A percentile compares a stretch with the other conserved stretches of the same genome.
These are phyloP conservation scores for Tylochromis polylepis DNA, from an alignment of 2,113 vertebrate genomes.

Conservation along the genomic window DNA sequence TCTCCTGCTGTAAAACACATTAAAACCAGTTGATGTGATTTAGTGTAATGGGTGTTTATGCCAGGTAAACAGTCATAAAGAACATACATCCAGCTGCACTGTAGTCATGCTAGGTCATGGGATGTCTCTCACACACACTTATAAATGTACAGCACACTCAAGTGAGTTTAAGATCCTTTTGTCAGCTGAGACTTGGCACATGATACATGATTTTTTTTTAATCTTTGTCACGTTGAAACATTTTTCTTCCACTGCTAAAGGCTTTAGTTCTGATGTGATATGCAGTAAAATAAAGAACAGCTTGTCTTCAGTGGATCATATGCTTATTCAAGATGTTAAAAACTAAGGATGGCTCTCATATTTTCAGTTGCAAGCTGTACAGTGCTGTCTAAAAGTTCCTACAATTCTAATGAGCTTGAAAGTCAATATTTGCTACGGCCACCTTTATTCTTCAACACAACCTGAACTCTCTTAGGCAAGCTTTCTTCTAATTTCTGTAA, in stretches of 20 bases:
- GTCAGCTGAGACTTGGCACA: conserved; percentile 25
- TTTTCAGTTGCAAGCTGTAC: not conserved
- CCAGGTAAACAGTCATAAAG: conserved; percentile 30
- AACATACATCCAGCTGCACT: not conserved
- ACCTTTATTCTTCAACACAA: not conserved
- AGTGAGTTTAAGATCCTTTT: conserved; percentile 12
- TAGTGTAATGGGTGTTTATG: conserved; percentile 20
- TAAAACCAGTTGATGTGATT: conserved; percentile 4
- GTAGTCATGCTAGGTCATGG: not conserved
- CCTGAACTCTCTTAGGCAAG: not conserved
- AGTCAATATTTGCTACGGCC: not conserved
- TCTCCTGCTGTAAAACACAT: conserved; percentile 24
- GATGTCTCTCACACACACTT: not conserved
- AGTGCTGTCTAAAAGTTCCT: not conserved
- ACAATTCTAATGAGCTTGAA: not conserved
- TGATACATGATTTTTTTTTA: not conserved
- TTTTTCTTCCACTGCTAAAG: not conserved
- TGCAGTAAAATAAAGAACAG: not conserved
- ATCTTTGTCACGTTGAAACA: conserved; percentile 17
- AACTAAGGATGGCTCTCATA: not conserved
- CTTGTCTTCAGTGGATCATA: not conserved
- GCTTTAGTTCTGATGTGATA: not conserved
- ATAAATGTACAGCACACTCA: not conserved
- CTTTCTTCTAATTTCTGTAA: not conserved
- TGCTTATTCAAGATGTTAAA: not conserved